Evolutionary conservation across 2,888 invertebrate genomes (phyloP), one percentile per base, ranked within the genome.

Genomic region (Lottia gigantea): DNA sequence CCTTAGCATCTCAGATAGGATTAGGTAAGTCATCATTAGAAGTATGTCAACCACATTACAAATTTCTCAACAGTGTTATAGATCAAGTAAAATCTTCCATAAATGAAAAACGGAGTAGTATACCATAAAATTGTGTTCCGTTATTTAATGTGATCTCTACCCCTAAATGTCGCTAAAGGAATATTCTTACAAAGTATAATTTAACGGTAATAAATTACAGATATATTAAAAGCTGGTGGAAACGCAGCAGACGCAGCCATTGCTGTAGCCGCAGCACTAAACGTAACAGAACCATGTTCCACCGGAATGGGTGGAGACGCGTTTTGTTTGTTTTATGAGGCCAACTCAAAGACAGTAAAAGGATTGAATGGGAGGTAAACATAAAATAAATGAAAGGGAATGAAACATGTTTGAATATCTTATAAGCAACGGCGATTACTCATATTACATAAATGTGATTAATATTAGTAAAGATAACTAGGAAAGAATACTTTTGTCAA

Each of bases 231-330:
- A 71, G 73, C 76, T 49, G 89, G 89, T 15, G 89, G 89, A 15
- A 89, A 89, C 83, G 89, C 89, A 26, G 89, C 88, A 3, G 89
- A 89, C 81, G 89, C 89, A 19, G 89, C 89, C 15, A 86, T 89
- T 45, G 89, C 87, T 11, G 83, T 87, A 63, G 88, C 88, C 40
- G 89, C 88, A n/a, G 88, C 87, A 4, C 76, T 89, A 15, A 87
- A 85, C 76, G 87, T 89, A 0, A 85, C 86, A 8, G 86, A 89
- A 72, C 89, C 89, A 8, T 81, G 80, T 47, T 83, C 84, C 16
- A 88, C 88, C 40, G 89, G 89, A 47, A 78, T 89, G 15, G 89
- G 89, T 4, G 89, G 89, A 0, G 89, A 89, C 75, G 87, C 83
- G 8, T 89, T 89, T 77, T 86, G 86, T 74, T 77, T 89, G 61